These are phyloP conservation scores for Eledona agricola DNA, from an alignment of 2,888 invertebrate species.

Conservation along the genomic window DNA sequence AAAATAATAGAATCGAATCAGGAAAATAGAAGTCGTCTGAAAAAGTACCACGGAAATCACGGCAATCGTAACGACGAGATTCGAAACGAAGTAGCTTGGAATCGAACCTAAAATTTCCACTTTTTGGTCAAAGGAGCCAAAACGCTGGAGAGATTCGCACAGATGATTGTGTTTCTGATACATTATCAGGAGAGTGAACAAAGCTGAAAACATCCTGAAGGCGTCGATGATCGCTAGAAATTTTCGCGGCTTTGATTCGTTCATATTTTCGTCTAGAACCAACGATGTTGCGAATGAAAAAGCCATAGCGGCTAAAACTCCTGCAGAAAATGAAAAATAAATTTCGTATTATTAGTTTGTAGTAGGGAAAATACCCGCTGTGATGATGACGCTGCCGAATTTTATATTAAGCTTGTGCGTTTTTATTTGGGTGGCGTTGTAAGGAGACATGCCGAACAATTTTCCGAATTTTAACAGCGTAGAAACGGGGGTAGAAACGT, in stretches of 20 bases:
- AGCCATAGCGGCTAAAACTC: neutral
- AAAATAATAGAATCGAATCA: constrained; percentile 4
- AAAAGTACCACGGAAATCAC: neutral
- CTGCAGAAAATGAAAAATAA: constrained; percentile 1
- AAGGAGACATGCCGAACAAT: constrained; percentile 16
- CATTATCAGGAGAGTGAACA: neutral
- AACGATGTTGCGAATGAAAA: neutral
- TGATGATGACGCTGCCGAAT: too few relatives aligned
- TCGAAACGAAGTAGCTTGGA: neutral
- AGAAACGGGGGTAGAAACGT: neutral
- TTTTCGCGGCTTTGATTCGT: neutral
- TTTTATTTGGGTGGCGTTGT: too few relatives aligned
- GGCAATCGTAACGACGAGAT: neutral
- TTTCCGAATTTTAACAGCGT: constrained; percentile 4
- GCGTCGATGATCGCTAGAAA: constrained; percentile 2
- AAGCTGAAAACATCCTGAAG: neutral
- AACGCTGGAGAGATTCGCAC: neutral
- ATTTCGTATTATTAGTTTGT: neutral
- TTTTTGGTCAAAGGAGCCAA: constrained; percentile 2
- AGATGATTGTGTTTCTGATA: constrained; percentile 2
- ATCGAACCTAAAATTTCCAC: neutral
- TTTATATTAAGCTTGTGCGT: too few relatives aligned
- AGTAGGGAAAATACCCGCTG: too few relatives aligned
- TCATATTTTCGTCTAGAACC: neutral
- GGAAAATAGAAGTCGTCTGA: neutral